Percentiles rank a stretch among this genome's conserved stretches.
These are phyloP conservation scores for Euborellia annulipes DNA, from an alignment of 1,140 invertebrate genomes.

Conservation along the genomic window DNA sequence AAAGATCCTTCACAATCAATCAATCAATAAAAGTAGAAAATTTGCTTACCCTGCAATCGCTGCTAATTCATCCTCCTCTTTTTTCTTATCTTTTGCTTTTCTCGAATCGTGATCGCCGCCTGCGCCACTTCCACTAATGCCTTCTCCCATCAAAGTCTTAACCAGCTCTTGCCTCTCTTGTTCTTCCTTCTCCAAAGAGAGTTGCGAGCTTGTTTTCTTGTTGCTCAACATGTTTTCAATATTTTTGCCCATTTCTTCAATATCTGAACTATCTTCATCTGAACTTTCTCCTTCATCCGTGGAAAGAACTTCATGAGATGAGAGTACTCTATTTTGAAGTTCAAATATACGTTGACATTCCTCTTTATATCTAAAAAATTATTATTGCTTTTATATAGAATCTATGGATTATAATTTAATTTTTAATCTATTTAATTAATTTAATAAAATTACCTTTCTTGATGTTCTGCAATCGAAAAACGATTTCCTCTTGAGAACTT, in stretches of 20 bases:
- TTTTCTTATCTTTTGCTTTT: slow-evolving; percentile 45
- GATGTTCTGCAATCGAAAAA: slow-evolving; percentile 50
- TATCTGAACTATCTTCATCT: slow-evolving; percentile 41
- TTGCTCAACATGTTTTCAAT: slow-evolving; percentile 50
- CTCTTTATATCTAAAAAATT: slow-evolving; percentile 38
- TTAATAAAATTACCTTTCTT: slow-evolving; percentile 28
- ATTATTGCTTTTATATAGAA: not conserved
- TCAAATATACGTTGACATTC: slow-evolving; percentile 56
- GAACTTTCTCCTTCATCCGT: slow-evolving; percentile 44
- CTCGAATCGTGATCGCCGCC: slow-evolving; percentile 41
- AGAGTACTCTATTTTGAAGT: slow-evolving; percentile 45
- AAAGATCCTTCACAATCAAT: too few relatives aligned
- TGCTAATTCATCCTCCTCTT: slow-evolving; percentile 43
- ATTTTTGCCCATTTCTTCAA: slow-evolving; percentile 49
- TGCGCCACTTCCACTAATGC: too few relatives aligned
- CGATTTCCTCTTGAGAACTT: slow-evolving; percentile 55
- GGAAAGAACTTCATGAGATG: slow-evolving; percentile 41
- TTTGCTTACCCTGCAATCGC: too few relatives aligned
- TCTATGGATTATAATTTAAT: not conserved
- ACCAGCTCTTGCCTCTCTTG: slow-evolving; percentile 43
- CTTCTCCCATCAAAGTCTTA: slow-evolving; percentile 39
- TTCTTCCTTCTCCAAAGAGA: slow-evolving; percentile 44
- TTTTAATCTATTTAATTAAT: slow-evolving; percentile 1
- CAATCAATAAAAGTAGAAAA: too few relatives aligned
- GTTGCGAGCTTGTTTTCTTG: slow-evolving; percentile 36